A percentile compares a stretch with the other conserved stretches of the same genome.
Evolutionary conservation across 1,140 invertebrate genomes (phyloP).

Genomic region (Drosophila sechellia): DNA sequence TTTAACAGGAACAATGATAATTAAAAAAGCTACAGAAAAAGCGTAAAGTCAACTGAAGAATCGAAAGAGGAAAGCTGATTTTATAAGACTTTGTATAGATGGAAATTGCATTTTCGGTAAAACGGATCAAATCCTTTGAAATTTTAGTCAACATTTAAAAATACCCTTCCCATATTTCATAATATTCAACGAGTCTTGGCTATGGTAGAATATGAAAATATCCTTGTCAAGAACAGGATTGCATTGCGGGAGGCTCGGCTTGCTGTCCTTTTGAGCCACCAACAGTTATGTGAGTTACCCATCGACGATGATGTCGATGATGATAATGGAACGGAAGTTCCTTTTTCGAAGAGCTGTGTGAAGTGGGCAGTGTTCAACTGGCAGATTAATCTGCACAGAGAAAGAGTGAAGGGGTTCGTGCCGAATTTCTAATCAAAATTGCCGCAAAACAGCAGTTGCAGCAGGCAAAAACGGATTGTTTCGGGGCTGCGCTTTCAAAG

Average conservation of each 20-base stretch:
- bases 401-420: slow-evolving; percentile 38
- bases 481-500: slow-evolving; percentile 10
- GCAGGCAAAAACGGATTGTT: slow-evolving; percentile 72
- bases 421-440: slow-evolving; percentile 79
- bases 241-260: slow-evolving; percentile 13
- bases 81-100: too few relatives aligned
- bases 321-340: slow-evolving; percentile 25
- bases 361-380: slow-evolving; percentile 34
- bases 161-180: neutral
- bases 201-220: slow-evolving; percentile 24
- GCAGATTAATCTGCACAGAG: slow-evolving; percentile 55
- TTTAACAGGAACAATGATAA: neutral
- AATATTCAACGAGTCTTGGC: neutral
- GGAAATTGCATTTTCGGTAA: too few relatives aligned
- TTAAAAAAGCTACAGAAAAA: neutral
- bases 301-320: slow-evolving; percentile 17
- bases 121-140: too few relatives aligned
- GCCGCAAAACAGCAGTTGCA: slow-evolving; percentile 67
- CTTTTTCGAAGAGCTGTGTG: neutral
- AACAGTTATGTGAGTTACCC: slow-evolving; percentile 6
- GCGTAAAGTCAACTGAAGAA: neutral
- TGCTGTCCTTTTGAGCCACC: slow-evolving; percentile 21
- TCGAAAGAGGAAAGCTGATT: too few relatives aligned
- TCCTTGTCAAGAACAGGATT: slow-evolving; percentile 29
- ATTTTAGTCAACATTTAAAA: neutral